Percentiles rank a stretch among this genome's conserved stretches.
Evolutionary conservation across 2,888 invertebrate species (phyloP).

Genomic region (Diaperis boleti): DNA sequence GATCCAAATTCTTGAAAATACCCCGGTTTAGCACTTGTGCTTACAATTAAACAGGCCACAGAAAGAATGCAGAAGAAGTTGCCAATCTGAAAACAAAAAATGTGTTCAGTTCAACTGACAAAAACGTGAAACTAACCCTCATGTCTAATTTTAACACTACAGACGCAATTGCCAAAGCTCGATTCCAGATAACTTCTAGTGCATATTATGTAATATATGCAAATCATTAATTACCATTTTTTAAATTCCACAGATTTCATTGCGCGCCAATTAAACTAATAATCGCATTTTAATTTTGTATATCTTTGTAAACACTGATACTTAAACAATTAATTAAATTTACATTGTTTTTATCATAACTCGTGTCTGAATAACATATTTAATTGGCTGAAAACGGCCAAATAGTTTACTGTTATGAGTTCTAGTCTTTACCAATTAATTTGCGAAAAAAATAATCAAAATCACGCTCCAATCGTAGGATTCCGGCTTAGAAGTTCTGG

Average conservation of each 20-base stretch:
- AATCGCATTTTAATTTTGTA: neutral
- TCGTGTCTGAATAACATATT: slow-evolving; percentile 31
- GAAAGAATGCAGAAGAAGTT: neutral
- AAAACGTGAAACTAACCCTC: no score
- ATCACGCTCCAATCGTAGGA: slow-evolving; percentile 27
- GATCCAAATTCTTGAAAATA: slow-evolving; percentile 32
- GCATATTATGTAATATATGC: no score
- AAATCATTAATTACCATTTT: neutral
- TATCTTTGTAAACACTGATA: slow-evolving; percentile 5
- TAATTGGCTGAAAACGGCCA: slow-evolving; percentile 22
- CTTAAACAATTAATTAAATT: slow-evolving; percentile 14
- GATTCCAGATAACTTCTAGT: no score
- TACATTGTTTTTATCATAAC: slow-evolving; percentile 20
- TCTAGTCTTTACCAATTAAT: slow-evolving; percentile 6
- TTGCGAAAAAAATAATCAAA: slow-evolving; percentile 29
- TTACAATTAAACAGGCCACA: neutral
- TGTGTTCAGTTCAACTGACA: no score
- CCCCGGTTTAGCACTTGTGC: slow-evolving; percentile 20
- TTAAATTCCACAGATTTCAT: neutral
- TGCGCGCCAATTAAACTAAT: neutral
- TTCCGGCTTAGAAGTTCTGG: no score
- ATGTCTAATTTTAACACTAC: no score
- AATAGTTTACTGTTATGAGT: slow-evolving; percentile 6
- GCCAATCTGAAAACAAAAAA: neutral
- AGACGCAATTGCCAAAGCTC: no score